Evolutionary conservation across 2,888 invertebrate species (phyloP), one percentile per base, ranked within the genome.

Genomic region (Steinernema hermaphroditum): DNA sequence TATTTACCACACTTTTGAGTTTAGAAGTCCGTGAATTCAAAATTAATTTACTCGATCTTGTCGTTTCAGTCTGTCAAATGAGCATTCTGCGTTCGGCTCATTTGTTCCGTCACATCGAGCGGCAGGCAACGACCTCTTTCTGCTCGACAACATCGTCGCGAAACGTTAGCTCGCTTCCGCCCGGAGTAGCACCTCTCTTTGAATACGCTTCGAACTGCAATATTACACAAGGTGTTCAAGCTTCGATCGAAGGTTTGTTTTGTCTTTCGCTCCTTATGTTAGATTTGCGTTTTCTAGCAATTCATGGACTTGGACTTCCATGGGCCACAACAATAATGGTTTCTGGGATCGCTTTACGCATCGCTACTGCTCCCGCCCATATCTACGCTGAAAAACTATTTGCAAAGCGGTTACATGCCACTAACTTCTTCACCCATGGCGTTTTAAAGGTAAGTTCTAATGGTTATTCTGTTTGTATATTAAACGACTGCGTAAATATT

Each of bases 341-440:
- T 16, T 73, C 81, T 1, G 84, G 81, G 1, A 29, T 84, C 57
- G 72, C 73, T 0, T 49, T 84, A 2, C 75, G 84, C 29, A 43
- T 82, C 12, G 73, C 73, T 27, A 82, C 84, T 4, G 74, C 82
- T 8, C 84, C 84, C 1, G 70, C 81, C n/a, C 83, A 82, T 73
- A 69, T 84, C 49, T 81, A 80, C 71, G 83, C 84, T 2, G 84
- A 84, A 68, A 80, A 79, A 57, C 57, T 84, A 69, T 80, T 83
- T 50, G 82, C 84, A 1, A 78, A 79, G 29, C 76, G 84, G 24
- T 69, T 84, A 32, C 82, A 84, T 73, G 82, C 81, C 1, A 81
- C 78, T 49, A 83, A 82, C 62, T 82, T 80, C 71, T 76, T 84
- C 50, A 80, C 81, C 0, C 76, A 77, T 19, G 77, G 75, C 22